A percentile compares a stretch with the other conserved stretches of the same genome.
These are phyloP conservation scores for Syncerus caffer DNA, from an alignment of 2,797 vertebrate species.

Conservation along the genomic window DNA sequence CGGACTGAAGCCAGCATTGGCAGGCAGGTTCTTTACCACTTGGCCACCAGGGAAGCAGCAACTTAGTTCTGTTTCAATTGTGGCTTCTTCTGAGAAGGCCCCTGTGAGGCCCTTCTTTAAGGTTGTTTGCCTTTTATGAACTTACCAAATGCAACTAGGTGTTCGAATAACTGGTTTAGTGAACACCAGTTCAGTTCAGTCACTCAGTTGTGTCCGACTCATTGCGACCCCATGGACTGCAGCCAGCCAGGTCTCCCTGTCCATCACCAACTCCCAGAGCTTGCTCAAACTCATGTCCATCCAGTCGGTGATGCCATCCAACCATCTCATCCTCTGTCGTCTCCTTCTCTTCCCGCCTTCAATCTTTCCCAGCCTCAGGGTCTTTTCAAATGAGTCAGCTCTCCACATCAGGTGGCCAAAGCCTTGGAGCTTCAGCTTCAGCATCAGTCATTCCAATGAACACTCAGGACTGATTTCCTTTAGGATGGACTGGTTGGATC, in stretches of 20 bases:
- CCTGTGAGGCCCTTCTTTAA: not conserved
- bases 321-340: rapidly evolving
- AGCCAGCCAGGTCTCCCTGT: not conserved
- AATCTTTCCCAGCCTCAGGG: not conserved
- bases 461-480: not conserved
- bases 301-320: not conserved
- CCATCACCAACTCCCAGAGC: not conserved
- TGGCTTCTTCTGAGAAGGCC: not conserved
- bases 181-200: not conserved
- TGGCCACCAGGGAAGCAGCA: not conserved
- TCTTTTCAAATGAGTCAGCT: not conserved
- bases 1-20: rapidly evolving
- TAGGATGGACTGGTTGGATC: not conserved
- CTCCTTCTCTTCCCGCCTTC: not conserved
- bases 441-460: not conserved
- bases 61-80: not conserved
- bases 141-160: not conserved
- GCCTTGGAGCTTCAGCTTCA: not conserved
- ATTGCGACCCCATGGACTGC: not conserved
- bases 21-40: not conserved
- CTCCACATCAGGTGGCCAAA: not conserved
- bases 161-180: not conserved
- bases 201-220: rapidly evolving
- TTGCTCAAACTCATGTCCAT: not conserved
- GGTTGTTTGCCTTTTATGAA: not conserved